Evolutionary conservation across 2,888 invertebrate species (phyloP).

Genomic region (Lycocerus yunnanus): DNA sequence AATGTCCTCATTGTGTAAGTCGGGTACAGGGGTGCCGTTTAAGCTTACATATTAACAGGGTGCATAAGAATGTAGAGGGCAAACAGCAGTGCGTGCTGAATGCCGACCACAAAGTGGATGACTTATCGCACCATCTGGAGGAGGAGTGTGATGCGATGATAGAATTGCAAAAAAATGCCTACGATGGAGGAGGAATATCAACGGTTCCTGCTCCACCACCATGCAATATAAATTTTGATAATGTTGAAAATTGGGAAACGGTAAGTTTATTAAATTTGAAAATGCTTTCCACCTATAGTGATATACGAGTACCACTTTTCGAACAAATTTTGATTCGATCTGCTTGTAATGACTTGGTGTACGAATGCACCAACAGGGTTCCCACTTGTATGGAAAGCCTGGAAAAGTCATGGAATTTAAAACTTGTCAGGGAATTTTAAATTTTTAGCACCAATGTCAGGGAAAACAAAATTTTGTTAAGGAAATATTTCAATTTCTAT

Average conservation of each 20-base stretch:
- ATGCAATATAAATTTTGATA: neutral
- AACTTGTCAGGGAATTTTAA: too few relatives aligned
- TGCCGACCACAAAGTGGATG: neutral
- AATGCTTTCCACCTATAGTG: too few relatives aligned
- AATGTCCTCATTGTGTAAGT: neutral
- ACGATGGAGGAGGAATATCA: neutral
- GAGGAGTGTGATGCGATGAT: neutral
- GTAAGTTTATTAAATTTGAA: neutral
- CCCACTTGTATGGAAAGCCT: too few relatives aligned
- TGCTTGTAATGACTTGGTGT: too few relatives aligned
- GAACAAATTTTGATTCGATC: too few relatives aligned
- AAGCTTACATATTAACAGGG: neutral
- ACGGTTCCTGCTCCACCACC: neutral
- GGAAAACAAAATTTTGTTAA: too few relatives aligned
- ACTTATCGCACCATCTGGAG: neutral
- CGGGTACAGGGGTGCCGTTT: neutral
- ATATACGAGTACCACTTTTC: too few relatives aligned
- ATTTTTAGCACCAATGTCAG: too few relatives aligned
- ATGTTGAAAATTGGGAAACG: neutral
- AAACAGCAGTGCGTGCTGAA: neutral
- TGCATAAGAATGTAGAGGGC: neutral
- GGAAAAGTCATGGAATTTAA: too few relatives aligned
- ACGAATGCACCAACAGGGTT: too few relatives aligned
- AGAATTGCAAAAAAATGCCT: neutral
- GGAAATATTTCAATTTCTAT: too few relatives aligned